Percentiles rank a stretch among this genome's conserved stretches.
These are phyloP conservation scores for Caenorhabditis panamensis DNA, from an alignment of 2,888 invertebrate species.

Conservation along the genomic window DNA sequence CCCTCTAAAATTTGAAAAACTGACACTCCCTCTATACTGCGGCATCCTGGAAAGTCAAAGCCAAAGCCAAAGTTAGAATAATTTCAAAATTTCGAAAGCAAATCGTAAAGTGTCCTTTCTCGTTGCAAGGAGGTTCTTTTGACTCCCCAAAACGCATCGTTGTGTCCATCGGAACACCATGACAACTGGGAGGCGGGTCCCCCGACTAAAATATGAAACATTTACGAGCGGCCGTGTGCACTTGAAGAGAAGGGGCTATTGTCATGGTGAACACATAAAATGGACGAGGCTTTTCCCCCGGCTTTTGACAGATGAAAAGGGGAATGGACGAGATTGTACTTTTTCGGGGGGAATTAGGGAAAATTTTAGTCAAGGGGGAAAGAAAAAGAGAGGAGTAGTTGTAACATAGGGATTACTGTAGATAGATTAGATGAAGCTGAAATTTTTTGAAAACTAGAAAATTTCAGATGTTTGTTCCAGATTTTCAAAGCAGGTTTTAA, in stretches of 20 bases:
- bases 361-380: too few relatives aligned
- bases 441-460: too few relatives aligned
- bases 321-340: neutral
- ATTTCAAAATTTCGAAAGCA: neutral
- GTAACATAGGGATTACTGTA: too few relatives aligned
- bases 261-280: constrained; percentile 45
- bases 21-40: constrained; percentile 62
- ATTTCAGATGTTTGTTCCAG: too few relatives aligned
- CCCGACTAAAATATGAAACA: constrained; percentile 35
- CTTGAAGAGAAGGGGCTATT: constrained; percentile 32
- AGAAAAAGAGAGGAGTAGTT: too few relatives aligned
- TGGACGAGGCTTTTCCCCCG: neutral
- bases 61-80: too few relatives aligned
- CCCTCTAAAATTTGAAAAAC: constrained; percentile 18
- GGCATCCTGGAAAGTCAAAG: constrained; percentile 29
- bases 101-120: constrained; percentile 35
- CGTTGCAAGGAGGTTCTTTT: neutral
- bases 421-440: too few relatives aligned
- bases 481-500: too few relatives aligned
- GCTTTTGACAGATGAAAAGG: neutral
- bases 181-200: constrained; percentile 16
- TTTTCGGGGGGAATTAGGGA: neutral
- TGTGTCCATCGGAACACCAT: constrained; percentile 20
- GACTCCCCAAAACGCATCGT: too few relatives aligned
- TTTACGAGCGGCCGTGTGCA: constrained; percentile 29